Evolutionary conservation across 1,140 invertebrate species (phyloP), one percentile per base, ranked within the genome.

Genomic region (Magallana angulata): DNA sequence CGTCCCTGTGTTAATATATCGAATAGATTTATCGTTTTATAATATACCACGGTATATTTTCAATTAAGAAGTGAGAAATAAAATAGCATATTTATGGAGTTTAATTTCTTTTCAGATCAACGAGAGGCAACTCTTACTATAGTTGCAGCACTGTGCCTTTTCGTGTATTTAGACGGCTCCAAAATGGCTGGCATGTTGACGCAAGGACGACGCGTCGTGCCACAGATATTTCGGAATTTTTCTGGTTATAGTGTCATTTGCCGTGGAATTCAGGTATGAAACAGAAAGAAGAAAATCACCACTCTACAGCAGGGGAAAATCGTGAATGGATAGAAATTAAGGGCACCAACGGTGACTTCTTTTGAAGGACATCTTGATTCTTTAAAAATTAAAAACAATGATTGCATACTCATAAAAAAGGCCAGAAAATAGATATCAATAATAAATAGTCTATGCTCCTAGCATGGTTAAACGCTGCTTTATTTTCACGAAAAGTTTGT

Each of bases 171-270:
- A 76, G 68, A 7, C 24, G 18, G 68, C 68, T 30, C 18, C 18
- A 76, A 60, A 84, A 88, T 87, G 89, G 86, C 91, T 88, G 86
- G 88, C 87, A 89, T 91, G 89, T 90, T 91, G 62, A 80, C 85
- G 82, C 86, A 88, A 87, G 84, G 90, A 83, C 82, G 86, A 82
- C 87, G 88, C 86, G 88, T 84, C 86, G 83, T 91, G 87, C 91
- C 89, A 71, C 88, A 89, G 71, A 88, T 86, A 84, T 58, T 71
- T 24, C 84, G 87, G 64, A 85, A 87, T 30, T 89, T 91, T 88
- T 86, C 91, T 62, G 80, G 60, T 30, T 82, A 60, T 57, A 89
- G 82, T 36, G 60, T 81, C n/a, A 82, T 84, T 24, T 60, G 58
- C 84, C 18, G 18, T 57, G 84, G 57, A 64, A 71, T 30, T 48